Conservation (phyloP, 1,140 invertebrate species). For the Sipha flava region DNA sequence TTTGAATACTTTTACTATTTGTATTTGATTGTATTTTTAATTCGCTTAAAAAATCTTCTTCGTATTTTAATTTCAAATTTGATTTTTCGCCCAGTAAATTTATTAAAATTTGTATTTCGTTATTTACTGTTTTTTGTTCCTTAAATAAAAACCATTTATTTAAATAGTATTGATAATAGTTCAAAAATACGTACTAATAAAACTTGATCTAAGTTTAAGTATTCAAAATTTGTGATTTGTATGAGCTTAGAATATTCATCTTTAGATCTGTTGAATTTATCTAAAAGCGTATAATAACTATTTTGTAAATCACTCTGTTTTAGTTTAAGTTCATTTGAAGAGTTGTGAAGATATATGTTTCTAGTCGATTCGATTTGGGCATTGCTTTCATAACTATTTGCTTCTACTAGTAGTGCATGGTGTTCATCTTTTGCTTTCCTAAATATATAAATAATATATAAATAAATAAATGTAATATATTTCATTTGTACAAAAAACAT, state of each 20-base stretch:
- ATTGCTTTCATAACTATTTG: neutral
- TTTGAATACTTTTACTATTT: neutral
- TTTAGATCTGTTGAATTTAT: neutral
- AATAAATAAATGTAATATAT: no score
- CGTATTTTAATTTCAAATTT: constrained; percentile 1
- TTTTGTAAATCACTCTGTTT: neutral
- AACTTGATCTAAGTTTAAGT: constrained; percentile 5
- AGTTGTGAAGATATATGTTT: neutral
- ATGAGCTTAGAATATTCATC: constrained; percentile 1
- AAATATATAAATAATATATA: no score
- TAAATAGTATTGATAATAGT: neutral
- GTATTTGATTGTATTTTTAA: constrained; percentile 7
- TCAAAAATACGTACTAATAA: neutral
- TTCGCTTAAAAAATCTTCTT: constrained; percentile 11
- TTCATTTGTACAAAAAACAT: no score
- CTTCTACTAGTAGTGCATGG: neutral
- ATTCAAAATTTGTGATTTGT: constrained; percentile 10
- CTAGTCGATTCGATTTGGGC: neutral
- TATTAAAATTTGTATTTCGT: neutral
- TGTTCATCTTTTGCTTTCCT: constrained; percentile 17
- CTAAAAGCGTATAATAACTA: neutral
- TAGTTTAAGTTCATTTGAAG: neutral
- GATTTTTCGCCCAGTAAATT: neutral
- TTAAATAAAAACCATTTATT: neutral
- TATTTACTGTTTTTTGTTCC: constrained; percentile 7